phyloP scores from a whole-genome alignment of 2,797 vertebrate genomes.

The Oreochromis grahami region DNA sequence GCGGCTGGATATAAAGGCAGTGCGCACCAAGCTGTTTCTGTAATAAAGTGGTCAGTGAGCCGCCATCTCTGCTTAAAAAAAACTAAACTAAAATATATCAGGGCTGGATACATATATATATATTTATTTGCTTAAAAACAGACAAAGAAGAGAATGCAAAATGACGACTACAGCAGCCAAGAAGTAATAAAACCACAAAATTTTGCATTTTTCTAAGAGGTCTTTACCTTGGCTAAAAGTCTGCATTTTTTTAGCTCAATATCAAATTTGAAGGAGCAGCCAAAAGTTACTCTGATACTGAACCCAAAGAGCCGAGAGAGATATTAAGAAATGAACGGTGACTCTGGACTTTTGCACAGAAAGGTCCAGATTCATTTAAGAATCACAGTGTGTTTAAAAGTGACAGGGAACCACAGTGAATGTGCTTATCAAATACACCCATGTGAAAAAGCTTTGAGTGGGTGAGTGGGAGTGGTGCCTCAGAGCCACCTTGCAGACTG shows the following conservation, averaged over 20 bases:
- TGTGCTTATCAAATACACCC: not conserved
- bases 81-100: not conserved
- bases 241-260: not conserved
- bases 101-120: not conserved
- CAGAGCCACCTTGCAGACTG: not conserved
- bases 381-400: not conserved
- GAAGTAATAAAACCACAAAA: not conserved
- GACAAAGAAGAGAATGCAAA: not conserved
- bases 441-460: not conserved
- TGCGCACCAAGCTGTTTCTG: not conserved
- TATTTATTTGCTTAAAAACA: not conserved
- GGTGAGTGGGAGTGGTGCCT: not conserved
- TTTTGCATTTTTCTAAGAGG: not conserved
- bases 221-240: not conserved
- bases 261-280: not conserved
- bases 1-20: not conserved
- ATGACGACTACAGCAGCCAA: not conserved
- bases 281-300: not conserved
- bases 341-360: not conserved
- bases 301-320: not conserved
- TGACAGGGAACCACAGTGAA: not conserved
- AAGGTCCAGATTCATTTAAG: not conserved
- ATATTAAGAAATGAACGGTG: not conserved
- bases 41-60: not conserved
- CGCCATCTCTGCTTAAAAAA: not conserved